Conservation (phyloP, 2,113 vertebrate genomes). For the Antennarius striatus region DNA sequence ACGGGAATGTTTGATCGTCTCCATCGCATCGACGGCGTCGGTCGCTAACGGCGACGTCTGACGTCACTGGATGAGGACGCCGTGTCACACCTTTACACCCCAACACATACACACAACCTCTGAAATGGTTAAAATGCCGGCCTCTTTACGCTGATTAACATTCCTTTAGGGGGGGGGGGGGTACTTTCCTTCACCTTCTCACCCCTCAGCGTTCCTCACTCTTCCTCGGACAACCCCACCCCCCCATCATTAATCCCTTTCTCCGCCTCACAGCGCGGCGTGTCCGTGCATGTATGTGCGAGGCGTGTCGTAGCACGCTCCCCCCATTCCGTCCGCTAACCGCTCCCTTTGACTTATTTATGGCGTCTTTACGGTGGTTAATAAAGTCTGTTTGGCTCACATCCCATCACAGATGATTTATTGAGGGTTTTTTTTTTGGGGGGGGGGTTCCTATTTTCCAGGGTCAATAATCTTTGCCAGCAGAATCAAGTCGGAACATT, state of each 20-base stretch:
- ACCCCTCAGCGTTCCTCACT: constrained; percentile 23
- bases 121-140: constrained; percentile 50
- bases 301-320: constrained; percentile 44
- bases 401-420: too few species aligned
- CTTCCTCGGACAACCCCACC: constrained; percentile 3
- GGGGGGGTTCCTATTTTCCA: too few species aligned
- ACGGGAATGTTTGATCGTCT: too few species aligned
- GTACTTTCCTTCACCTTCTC: constrained; percentile 65
- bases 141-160: constrained; percentile 74
- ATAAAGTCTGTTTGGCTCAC: too few species aligned
- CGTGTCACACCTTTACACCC: constrained; percentile 67
- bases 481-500: not conserved
- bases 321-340: too few species aligned
- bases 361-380: too few species aligned
- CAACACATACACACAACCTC: constrained; percentile 22
- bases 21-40: too few species aligned
- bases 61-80: constrained; percentile 7
- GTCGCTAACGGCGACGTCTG: too few species aligned
- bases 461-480: not conserved
- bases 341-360: too few species aligned
- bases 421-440: too few species aligned
- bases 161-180: constrained; percentile 55
- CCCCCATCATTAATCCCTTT: not conserved
- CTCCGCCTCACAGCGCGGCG: not conserved
- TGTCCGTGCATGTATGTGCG: constrained; percentile 3